Evolutionary conservation across 2,113 vertebrate species (phyloP).

Genomic region (Pachypanchax playfairii): DNA sequence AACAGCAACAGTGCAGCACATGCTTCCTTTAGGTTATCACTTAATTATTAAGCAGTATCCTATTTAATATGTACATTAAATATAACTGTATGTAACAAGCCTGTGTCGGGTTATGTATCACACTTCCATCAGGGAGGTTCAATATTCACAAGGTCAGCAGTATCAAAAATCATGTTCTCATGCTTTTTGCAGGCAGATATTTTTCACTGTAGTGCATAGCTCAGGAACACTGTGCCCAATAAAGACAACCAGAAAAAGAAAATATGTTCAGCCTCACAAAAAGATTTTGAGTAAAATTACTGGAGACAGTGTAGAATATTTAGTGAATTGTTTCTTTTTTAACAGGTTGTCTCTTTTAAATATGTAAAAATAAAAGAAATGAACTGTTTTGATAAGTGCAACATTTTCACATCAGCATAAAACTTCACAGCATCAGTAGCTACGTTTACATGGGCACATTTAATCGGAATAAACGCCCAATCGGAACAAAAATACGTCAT

Average conservation of each 20-base stretch:
- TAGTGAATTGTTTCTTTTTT: background rate
- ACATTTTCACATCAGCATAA: background rate
- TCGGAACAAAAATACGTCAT: no score
- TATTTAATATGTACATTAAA: conserved; percentile 45
- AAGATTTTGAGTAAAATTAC: background rate
- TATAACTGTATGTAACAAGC: conserved; percentile 25
- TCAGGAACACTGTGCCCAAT: conserved; percentile 9
- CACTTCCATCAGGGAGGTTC: conserved; percentile 29
- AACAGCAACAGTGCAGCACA: conserved; percentile 7
- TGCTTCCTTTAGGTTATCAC: conserved; percentile 23
- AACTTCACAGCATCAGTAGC: no score
- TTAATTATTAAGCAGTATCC: conserved; percentile 43
- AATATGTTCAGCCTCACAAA: conserved; percentile 9
- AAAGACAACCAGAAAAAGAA: conserved; percentile 11
- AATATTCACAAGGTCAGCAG: conserved; percentile 64
- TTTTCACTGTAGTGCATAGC: conserved; percentile 30
- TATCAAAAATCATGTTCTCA: conserved; percentile 39
- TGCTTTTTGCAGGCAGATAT: conserved; percentile 35
- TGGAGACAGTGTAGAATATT: background rate
- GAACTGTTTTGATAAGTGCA: no score
- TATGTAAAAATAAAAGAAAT: background rate
- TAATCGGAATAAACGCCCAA: no score
- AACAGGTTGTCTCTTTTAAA: background rate
- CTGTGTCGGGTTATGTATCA: conserved; percentile 28
- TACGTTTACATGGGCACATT: no score